Percentiles rank a stretch among this genome's conserved stretches.
phyloP scores from a whole-genome alignment of 2,888 invertebrate genomes.

The Andrena fulva region DNA sequence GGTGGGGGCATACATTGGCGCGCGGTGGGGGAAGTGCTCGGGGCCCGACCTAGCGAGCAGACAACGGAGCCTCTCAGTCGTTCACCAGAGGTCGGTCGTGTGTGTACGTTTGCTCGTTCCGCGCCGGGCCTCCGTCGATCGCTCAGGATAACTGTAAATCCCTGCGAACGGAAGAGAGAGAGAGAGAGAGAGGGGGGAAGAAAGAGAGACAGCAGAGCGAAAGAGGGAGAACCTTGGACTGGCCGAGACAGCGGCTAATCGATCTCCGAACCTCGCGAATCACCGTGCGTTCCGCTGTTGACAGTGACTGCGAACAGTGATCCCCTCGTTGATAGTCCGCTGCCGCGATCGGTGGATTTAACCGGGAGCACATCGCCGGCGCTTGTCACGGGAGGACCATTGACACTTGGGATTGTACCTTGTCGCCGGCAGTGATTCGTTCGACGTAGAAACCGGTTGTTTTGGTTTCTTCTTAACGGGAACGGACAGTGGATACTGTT shows the following conservation, averaged over 20 bases:
- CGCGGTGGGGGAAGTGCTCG: conserved; percentile 29
- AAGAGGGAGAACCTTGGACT: conserved; percentile 34
- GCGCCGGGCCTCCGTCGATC: conserved; percentile 48
- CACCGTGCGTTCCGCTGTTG: conserved; percentile 19
- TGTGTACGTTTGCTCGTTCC: conserved; percentile 52
- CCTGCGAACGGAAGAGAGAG: conserved; percentile 39
- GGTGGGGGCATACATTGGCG: not conserved
- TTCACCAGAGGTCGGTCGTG: conserved; percentile 77
- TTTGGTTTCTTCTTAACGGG: not conserved
- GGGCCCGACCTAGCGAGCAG: conserved; percentile 67
- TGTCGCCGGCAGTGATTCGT: conserved; percentile 8
- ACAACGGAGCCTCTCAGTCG: conserved; percentile 81
- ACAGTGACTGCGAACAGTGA: conserved; percentile 45
- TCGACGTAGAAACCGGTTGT: not conserved
- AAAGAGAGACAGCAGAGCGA: conserved; percentile 13
- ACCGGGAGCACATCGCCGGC: not conserved
- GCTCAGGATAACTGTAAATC: conserved; percentile 75
- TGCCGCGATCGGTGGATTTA: not conserved
- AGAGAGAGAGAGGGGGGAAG: conserved; percentile 20
- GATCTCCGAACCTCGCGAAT: conserved; percentile 21
- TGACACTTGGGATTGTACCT: conserved; percentile 19
- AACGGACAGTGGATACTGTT: conserved; percentile 17
- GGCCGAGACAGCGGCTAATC: conserved; percentile 20
- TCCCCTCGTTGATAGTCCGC: not conserved
- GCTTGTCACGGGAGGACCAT: conserved; percentile 16